phyloP scores from a whole-genome alignment of 1,140 invertebrate species.

The Tribolium madens region DNA sequence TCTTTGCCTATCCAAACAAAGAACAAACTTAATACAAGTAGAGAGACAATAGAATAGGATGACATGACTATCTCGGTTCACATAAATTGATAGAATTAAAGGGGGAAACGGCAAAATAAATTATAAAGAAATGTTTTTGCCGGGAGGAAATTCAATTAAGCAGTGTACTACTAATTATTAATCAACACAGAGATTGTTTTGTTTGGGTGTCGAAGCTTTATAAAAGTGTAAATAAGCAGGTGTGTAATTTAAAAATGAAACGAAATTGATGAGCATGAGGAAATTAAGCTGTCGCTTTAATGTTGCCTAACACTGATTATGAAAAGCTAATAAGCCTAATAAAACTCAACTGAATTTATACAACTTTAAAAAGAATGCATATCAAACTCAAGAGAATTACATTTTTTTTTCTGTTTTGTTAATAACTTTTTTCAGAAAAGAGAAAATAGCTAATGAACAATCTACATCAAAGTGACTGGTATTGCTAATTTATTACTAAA shows the following conservation, averaged over 20 bases:
- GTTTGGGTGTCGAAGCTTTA: not conserved
- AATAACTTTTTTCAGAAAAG: no score
- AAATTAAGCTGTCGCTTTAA: not conserved
- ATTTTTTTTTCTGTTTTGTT: no score
- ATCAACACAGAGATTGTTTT: not conserved
- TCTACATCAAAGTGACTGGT: no score
- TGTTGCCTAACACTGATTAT: no score
- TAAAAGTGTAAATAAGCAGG: constrained; percentile 9
- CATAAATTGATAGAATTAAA: constrained; percentile 34
- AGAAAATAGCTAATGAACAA: no score
- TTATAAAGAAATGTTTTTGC: constrained; percentile 32
- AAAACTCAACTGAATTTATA: no score
- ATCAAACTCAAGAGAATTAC: no score
- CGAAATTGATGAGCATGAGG: not conserved
- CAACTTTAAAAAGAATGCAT: no score
- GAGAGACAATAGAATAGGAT: constrained; percentile 9
- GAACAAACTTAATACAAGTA: constrained; percentile 32
- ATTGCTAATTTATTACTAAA: no score
- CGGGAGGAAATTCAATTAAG: constrained; percentile 13
- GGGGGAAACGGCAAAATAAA: constrained; percentile 19
- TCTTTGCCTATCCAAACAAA: constrained; percentile 38
- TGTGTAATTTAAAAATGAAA: not conserved
- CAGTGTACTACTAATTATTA: constrained; percentile 17
- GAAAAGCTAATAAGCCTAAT: no score
- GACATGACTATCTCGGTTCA: constrained; percentile 28